Base-by-base conservation (phyloP, 2,113 vertebrate genomes). In the Oryzias melastigma region DNA sequence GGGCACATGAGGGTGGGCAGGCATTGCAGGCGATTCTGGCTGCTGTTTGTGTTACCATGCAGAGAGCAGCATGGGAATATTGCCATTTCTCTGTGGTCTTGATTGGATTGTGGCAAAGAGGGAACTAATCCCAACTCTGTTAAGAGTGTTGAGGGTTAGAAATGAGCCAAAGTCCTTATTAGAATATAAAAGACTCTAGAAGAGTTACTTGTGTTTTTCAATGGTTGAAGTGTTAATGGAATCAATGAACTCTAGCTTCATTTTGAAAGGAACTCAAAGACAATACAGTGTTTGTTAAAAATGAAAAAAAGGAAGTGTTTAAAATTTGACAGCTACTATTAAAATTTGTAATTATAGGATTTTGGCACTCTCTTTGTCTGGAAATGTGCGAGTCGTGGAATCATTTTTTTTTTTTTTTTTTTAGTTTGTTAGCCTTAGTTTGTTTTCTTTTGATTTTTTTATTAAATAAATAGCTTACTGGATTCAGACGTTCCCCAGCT, bases 1-100 rank as follows among this genome's bases (percentile, higher is more conserved):
- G 41, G 49, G 40, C 43, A 40, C 40, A 19, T n/a, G 46, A 43
- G 3, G 19, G 40, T n/a, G 56, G 17, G 35, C 18, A 4, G 25
- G 49, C 56, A 64, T 47, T 6, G 18, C n/a, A 16, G 61, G 62
- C 41, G n/a, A 47, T 43, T 64, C 58, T 58, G 42, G 10, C 50
- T 74, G 20, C 51, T 61, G 55, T 73, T 29, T 44, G 50, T 55
- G 45, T 40, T 58, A 35, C 45, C 55, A 20, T 55, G 43, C 27
- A 20, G 60, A 53, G 48, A 53, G 17, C n/a, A 25, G 41, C 59
- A 4, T 50, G 65, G 69, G 73, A 56, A 64, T 67, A 51, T 46
- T 16, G 57, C 68, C 69, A 82, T 73, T 24, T 82, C 72, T 74
- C 74, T 66, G 77, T 73, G 69, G 77, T 71, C 67, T 48, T 45